phyloP scores from a whole-genome alignment of 2,797 vertebrate genomes.

The Typhlichthys eigenmanni region DNA sequence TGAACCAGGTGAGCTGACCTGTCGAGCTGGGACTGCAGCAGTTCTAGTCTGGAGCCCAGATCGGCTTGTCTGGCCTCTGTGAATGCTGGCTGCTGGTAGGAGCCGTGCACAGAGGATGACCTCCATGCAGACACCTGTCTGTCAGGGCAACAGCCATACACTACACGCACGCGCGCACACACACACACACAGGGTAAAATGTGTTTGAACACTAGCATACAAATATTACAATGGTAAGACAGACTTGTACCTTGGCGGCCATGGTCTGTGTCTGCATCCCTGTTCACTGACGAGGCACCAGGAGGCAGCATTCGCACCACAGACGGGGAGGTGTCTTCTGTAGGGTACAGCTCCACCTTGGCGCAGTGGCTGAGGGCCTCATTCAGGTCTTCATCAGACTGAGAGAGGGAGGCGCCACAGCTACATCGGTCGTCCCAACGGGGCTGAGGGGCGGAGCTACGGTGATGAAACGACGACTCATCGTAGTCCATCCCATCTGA shows the following conservation, averaged over 20 bases:
- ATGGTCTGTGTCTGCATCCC: conserved; percentile 47
- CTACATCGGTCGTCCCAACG: conserved; percentile 66
- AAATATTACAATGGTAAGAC: neutral
- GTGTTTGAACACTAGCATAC: too few relatives aligned
- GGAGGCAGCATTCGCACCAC: conserved; percentile 69
- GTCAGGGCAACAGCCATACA: conserved; percentile 81
- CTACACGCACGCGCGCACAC: neutral
- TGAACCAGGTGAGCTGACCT: conserved; percentile 72
- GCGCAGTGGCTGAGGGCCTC: conserved; percentile 58
- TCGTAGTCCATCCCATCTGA: conserved; percentile 81
- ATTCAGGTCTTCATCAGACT: conserved; percentile 77
- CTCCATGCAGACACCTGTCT: conserved; percentile 63
- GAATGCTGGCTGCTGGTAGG: conserved; percentile 65
- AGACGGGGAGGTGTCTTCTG: conserved; percentile 69
- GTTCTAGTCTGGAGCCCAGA: conserved; percentile 85
- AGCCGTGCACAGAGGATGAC: conserved; percentile 75
- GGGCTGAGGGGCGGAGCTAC: conserved; percentile 55
- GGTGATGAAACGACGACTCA: conserved; percentile 72
- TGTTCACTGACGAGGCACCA: conserved; percentile 47
- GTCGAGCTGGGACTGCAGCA: conserved; percentile 89
- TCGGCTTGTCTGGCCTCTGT: conserved; percentile 76
- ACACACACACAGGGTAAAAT: too few relatives aligned
- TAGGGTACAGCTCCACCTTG: conserved; percentile 56
- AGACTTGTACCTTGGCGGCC: conserved; percentile 58
- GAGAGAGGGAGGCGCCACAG: conserved; percentile 79